Conservation (phyloP, 2,113 vertebrate species). For the Pontoporia blainvillei region DNA sequence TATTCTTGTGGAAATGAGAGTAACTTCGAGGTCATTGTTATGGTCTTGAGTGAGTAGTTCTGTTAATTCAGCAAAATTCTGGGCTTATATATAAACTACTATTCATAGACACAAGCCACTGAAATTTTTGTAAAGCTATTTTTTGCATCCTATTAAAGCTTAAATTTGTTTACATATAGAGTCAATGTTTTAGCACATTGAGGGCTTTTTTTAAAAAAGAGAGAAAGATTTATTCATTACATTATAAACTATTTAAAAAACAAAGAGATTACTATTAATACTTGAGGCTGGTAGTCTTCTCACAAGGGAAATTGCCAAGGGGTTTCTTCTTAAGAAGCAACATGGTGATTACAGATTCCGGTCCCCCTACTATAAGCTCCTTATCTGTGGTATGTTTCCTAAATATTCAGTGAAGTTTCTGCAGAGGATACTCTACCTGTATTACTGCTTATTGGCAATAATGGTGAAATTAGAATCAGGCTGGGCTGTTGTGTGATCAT, state of each 20-base stretch:
- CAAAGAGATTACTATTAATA: background rate
- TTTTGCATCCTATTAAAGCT: background rate
- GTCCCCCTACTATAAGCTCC: rapidly evolving
- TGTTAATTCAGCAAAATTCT: background rate
- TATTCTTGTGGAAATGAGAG: background rate
- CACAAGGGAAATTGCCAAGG: background rate
- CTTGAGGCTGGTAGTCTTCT: background rate
- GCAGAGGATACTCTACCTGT: background rate
- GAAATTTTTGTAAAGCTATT: background rate
- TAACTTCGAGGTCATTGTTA: background rate
- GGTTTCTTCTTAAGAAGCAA: background rate
- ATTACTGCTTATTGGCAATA: background rate
- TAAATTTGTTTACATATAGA: background rate
- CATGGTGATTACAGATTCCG: background rate
- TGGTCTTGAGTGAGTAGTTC: background rate
- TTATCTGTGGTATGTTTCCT: background rate
- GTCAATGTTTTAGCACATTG: background rate
- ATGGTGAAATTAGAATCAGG: background rate
- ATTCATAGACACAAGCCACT: background rate
- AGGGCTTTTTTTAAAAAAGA: background rate
- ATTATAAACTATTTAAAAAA: background rate
- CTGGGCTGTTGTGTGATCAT: background rate
- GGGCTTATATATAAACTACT: background rate
- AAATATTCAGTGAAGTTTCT: background rate
- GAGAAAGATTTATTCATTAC: background rate